Evolutionary conservation across 2,113 vertebrate genomes (phyloP).

Genomic region (Leptobrachium ailaonicum): DNA sequence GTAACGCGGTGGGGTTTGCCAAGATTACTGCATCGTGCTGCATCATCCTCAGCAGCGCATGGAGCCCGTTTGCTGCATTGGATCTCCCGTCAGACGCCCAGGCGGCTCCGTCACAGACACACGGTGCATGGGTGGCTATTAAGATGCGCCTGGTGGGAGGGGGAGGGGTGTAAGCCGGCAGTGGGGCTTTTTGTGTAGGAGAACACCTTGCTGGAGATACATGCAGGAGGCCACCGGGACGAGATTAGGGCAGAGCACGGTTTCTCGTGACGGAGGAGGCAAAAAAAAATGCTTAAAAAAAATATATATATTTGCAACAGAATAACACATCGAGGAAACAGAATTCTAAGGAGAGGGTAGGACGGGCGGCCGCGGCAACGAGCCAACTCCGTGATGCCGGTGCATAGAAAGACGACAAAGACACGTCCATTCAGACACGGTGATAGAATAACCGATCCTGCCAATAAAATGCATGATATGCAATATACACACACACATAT

Average conservation of each 20-base stretch:
- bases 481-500: not conserved
- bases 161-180: no score
- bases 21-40: slow-evolving; percentile 41
- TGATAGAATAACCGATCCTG: not conserved
- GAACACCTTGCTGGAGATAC: not conserved
- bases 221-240: not conserved
- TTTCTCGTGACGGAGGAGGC: not conserved
- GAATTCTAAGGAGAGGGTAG: not conserved
- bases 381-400: slow-evolving; percentile 2
- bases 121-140: not conserved
- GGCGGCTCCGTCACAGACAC: slow-evolving; percentile 20
- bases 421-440: not conserved
- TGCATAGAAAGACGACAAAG: not conserved
- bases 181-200: no score
- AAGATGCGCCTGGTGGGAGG: not conserved
- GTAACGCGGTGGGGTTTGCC: slow-evolving; percentile 25
- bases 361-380: not conserved
- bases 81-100: slow-evolving; percentile 10
- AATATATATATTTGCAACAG: not conserved
- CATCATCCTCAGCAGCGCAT: slow-evolving; percentile 44
- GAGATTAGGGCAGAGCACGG: not conserved
- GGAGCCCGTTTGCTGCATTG: slow-evolving; percentile 19
- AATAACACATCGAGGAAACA: not conserved
- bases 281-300: not conserved
- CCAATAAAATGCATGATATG: no score